Percentiles rank a stretch among this genome's conserved stretches.
Conservation (phyloP, 1,140 invertebrate genomes). For the Harpegnathos saltator region DNA sequence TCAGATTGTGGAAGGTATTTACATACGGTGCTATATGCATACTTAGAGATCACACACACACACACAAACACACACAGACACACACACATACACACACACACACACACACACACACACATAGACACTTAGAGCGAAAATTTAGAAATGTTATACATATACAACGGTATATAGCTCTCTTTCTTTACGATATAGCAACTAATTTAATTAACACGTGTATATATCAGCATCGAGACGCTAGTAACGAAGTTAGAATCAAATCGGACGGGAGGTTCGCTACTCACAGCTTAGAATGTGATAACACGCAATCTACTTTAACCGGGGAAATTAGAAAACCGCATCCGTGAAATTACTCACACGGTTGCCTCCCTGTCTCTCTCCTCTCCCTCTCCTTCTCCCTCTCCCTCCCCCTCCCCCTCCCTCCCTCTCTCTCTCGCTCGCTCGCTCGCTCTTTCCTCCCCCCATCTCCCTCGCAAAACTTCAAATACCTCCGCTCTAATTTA, state of each 20-base stretch:
- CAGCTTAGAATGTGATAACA: slow-evolving; percentile 76
- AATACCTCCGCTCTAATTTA: slow-evolving; percentile 50
- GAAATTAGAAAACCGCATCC: slow-evolving; percentile 28
- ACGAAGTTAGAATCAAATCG: slow-evolving; percentile 39
- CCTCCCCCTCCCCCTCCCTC: not conserved
- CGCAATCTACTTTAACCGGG: slow-evolving; percentile 61
- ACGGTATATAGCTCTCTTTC: slow-evolving; percentile 11
- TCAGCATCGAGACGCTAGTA: slow-evolving; percentile 37
- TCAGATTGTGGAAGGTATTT: not conserved
- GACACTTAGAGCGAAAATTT: slow-evolving; percentile 4
- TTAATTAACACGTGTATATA: slow-evolving; percentile 30
- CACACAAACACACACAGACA: too few relatives aligned
- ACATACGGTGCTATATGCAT: not conserved
- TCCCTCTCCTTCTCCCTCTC: not conserved
- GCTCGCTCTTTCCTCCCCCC: not conserved
- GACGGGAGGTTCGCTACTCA: slow-evolving; percentile 65
- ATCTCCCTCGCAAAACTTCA: slow-evolving; percentile 16
- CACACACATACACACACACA: too few relatives aligned
- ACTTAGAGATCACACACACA: not conserved
- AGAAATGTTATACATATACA: slow-evolving; percentile 4
- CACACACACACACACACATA: too few relatives aligned
- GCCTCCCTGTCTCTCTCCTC: not conserved
- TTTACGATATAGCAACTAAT: slow-evolving; percentile 16
- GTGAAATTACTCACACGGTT: not conserved
- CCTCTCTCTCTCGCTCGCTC: too few relatives aligned